Evolutionary conservation across 1,140 invertebrate species (phyloP).

Genomic region (Bicyclus anynana): DNA sequence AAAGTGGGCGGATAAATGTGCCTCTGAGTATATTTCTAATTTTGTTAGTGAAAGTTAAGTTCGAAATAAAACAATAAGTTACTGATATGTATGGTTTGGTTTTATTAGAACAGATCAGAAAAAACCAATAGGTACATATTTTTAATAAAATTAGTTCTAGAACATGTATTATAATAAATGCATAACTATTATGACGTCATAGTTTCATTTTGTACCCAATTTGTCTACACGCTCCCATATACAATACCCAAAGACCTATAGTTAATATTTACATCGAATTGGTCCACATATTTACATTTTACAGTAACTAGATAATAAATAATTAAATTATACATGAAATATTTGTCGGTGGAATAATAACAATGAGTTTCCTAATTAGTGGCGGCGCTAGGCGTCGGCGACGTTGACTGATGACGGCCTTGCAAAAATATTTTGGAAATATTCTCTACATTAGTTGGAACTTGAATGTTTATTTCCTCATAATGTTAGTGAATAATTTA

Average conservation of each 20-base stretch:
- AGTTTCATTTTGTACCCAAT: constrained; percentile 29
- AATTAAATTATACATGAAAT: constrained; percentile 54
- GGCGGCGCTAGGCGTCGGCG: no score
- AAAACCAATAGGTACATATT: constrained; percentile 27
- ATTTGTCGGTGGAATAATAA: constrained; percentile 47
- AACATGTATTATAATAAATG: constrained; percentile 50
- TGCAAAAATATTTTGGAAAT: no score
- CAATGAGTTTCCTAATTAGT: constrained; percentile 20
- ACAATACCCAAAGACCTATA: constrained; percentile 14
- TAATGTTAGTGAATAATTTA: no score
- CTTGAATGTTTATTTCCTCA: no score
- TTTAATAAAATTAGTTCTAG: constrained; percentile 33
- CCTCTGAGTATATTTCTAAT: background rate
- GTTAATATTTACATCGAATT: constrained; percentile 61
- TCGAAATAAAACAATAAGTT: constrained; percentile 20
- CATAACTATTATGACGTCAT: constrained; percentile 39
- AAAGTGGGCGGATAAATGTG: no score
- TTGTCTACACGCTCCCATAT: background rate
- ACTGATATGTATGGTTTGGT: constrained; percentile 26
- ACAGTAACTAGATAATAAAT: constrained; percentile 35
- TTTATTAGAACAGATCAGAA: constrained; percentile 27
- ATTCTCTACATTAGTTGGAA: no score
- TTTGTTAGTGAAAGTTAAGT: constrained; percentile 1
- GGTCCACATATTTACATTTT: constrained; percentile 56
- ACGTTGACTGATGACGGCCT: no score